Evolutionary conservation across 2,888 invertebrate genomes (phyloP).

Genomic region (Galerucella pusilla): DNA sequence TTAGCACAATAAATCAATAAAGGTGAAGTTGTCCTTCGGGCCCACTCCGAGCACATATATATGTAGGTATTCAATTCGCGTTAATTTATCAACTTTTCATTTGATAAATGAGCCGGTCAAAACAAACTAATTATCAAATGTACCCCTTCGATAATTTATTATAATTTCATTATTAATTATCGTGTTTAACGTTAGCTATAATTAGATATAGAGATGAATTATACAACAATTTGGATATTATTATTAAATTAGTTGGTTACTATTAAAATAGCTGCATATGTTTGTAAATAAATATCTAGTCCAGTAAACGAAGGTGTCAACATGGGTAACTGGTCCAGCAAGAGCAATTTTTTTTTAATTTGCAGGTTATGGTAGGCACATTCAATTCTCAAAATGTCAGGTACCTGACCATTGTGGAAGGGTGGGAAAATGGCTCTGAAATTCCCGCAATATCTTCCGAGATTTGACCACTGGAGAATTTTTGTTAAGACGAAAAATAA

Average conservation of each 20-base stretch:
- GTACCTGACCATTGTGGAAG: too few relatives aligned
- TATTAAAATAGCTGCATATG: neutral
- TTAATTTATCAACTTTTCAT: slow-evolving; percentile 31
- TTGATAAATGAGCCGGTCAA: slow-evolving; percentile 22
- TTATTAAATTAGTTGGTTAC: neutral
- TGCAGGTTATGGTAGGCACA: too few relatives aligned
- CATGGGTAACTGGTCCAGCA: too few relatives aligned
- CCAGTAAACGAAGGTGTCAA: too few relatives aligned
- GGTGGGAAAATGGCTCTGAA: too few relatives aligned
- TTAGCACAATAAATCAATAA: slow-evolving; percentile 36
- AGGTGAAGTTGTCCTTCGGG: slow-evolving; percentile 29
- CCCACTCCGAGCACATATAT: slow-evolving; percentile 8
- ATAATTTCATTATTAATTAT: neutral
- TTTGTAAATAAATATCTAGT: too few relatives aligned
- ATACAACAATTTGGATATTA: neutral
- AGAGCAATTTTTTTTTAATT: too few relatives aligned
- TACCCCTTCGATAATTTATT: neutral
- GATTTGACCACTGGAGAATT: too few relatives aligned
- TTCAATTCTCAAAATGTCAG: too few relatives aligned
- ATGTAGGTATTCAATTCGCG: neutral
- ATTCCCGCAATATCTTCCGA: too few relatives aligned
- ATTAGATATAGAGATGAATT: neutral
- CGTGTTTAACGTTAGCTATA: neutral
- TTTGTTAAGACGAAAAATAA: too few relatives aligned
- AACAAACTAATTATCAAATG: slow-evolving; percentile 14